Conservation (phyloP, 2,113 vertebrate species). For the Varanus komodoensis region DNA sequence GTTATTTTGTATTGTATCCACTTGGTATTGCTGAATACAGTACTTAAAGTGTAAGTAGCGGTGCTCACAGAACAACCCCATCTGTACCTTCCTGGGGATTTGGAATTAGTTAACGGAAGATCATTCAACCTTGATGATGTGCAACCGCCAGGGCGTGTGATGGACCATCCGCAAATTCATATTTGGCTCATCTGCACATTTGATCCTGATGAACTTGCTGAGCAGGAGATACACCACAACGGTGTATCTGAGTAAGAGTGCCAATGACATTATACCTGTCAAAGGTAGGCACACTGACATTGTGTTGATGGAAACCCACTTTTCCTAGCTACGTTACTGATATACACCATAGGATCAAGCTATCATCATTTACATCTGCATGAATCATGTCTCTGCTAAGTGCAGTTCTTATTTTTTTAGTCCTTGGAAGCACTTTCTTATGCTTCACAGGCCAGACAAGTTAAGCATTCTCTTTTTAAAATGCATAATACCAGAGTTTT, state of each 20-base stretch:
- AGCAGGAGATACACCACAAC: background rate
- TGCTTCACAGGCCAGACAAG: background rate
- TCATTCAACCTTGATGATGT: background rate
- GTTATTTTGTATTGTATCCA: background rate
- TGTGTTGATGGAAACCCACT: background rate
- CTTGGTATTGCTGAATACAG: background rate
- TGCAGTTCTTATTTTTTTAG: background rate
- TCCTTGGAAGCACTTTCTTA: background rate
- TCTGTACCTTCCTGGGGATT: background rate
- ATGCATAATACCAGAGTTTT: background rate
- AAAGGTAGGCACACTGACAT: background rate
- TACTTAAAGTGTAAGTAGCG: background rate
- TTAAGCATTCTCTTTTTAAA: background rate
- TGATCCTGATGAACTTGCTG: background rate
- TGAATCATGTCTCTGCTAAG: background rate
- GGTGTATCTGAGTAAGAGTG: background rate
- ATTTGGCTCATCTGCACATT: background rate
- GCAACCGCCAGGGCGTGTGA: background rate
- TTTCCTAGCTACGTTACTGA: background rate
- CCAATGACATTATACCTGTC: background rate
- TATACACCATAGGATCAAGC: background rate
- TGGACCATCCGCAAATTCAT: background rate
- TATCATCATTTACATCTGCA: background rate
- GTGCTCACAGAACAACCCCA: background rate
- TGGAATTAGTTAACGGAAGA: background rate